Evolutionary conservation across 2,888 invertebrate genomes (phyloP).

Genomic region (Brassicogethes aeneus): DNA sequence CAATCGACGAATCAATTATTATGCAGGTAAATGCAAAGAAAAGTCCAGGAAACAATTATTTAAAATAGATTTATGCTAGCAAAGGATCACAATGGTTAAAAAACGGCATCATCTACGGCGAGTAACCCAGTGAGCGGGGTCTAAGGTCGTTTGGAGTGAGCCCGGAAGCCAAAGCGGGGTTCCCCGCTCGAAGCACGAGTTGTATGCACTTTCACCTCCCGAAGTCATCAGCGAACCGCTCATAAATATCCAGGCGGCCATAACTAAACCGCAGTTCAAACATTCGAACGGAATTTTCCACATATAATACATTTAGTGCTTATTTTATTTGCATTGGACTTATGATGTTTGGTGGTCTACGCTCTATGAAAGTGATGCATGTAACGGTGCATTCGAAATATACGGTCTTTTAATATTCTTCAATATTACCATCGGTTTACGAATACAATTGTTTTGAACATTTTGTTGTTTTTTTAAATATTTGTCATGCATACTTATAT

Average conservation of each 20-base stretch:
- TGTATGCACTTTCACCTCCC: conserved; percentile 28
- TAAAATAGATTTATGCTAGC: conserved; percentile 13
- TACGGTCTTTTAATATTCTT: not conserved
- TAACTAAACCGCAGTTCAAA: conserved; percentile 7
- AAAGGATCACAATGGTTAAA: conserved; percentile 22
- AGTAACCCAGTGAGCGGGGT: conserved; percentile 26
- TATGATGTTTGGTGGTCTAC: not conserved
- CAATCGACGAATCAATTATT: too few species aligned
- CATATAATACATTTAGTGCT: not conserved
- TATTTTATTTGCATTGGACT: not conserved
- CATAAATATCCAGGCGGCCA: conserved; percentile 14
- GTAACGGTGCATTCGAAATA: not conserved
- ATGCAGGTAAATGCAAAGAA: too few species aligned
- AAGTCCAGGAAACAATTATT: not conserved
- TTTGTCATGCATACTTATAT: too few species aligned
- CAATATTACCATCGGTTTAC: too few species aligned
- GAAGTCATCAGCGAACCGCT: conserved; percentile 18
- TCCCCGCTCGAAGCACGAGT: conserved; percentile 22
- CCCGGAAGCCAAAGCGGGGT: conserved; percentile 30
- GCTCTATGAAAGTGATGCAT: not conserved
- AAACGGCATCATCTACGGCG: conserved; percentile 9
- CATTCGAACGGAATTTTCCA: not conserved
- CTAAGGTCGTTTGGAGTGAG: conserved; percentile 27
- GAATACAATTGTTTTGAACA: too few species aligned
- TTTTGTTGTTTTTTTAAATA: too few species aligned